A percentile compares a stretch with the other conserved stretches of the same genome.
phyloP scores from a whole-genome alignment of 2,888 invertebrate genomes.

The Nasonia oneida region DNA sequence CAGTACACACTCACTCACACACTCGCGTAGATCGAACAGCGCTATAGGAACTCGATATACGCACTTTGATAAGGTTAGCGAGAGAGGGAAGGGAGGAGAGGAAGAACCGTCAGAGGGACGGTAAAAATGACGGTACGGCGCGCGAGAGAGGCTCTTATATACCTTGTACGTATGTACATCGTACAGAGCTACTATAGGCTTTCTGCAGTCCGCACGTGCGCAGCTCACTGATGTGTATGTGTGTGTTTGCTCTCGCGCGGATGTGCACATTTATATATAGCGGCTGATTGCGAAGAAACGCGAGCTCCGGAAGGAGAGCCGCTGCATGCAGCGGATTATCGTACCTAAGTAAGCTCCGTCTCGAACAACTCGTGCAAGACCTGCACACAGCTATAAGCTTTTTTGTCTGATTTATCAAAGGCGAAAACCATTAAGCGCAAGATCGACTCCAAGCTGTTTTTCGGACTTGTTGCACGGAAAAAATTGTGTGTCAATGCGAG shows the following conservation, averaged over 20 bases:
- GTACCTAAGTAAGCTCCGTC: neutral
- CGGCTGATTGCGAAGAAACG: no score
- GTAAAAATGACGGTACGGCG: slow-evolving; percentile 47
- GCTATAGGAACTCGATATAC: slow-evolving; percentile 49
- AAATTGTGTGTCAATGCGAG: neutral
- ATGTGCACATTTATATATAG: no score
- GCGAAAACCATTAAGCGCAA: slow-evolving; percentile 20
- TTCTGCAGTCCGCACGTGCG: no score
- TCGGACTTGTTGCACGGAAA: slow-evolving; percentile 5
- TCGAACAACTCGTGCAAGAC: slow-evolving; percentile 12
- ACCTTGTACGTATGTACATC: no score
- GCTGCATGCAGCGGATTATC: no score
- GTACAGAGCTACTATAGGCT: no score
- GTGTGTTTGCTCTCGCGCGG: no score
- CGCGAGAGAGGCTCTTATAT: neutral
- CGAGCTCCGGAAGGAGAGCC: no score
- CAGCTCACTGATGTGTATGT: no score
- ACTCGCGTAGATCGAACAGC: slow-evolving; percentile 2
- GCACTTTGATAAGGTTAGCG: slow-evolving; percentile 59
- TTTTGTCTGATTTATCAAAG: neutral
- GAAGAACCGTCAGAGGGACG: slow-evolving; percentile 40
- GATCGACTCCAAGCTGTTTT: slow-evolving; percentile 23
- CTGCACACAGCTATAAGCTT: neutral
- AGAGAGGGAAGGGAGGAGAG: neutral
- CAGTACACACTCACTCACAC: neutral